Evolutionary conservation across 30 jellyfish, hydroid and myxozoan species (phyloP), one percentile per base, ranked within the genome.

Genomic region (Cassiopea andromeda): DNA sequence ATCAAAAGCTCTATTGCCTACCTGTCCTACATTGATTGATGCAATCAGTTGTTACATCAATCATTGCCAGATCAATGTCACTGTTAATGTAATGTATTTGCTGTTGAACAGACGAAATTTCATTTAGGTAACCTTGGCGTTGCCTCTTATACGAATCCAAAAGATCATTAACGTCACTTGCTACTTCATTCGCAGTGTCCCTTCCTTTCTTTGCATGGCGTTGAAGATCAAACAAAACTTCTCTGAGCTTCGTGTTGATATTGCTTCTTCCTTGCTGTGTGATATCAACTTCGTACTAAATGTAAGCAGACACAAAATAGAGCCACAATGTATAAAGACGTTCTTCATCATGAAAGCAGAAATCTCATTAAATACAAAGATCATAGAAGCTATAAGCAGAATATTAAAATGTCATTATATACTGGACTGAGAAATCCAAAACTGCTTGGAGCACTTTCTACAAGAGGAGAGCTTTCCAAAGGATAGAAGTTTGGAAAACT

Each of bases 21-120:
- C 91, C 92, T 46, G 92, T 84, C 48, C 59, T 84, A 85, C 92
- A 84, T 49, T 69, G 74, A 46, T 84, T 83, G 7, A 84, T 84
- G 49, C 92, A 84, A 71, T 84, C 82, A 10, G 85, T 58, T 27
- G 92, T 69, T 50, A 84, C 71, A 69, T 69, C 92, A 64, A 64
- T 64, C 73, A 64, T 64, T 10, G 79, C 59, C 80, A 43, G 46
- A 66, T 83, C 91, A 48, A 83, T 44, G 6, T 70, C 69, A 7
- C 60, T 46, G 69, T 83, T 83, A 19, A 70, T 48, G 7, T 50
- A 7, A 12, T 60, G 80, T 1, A 84, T 71, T 58, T 84, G 84
- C 19, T 58, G 67, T 57, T 84, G 68, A 27, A 84, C 85, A 27
- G 73, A 49, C 1, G 50, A 44, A 78, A 84, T 84, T 69, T 84